Base-by-base conservation (phyloP, 2,888 invertebrate species). In the Pachymerium ferrugineum region DNA sequence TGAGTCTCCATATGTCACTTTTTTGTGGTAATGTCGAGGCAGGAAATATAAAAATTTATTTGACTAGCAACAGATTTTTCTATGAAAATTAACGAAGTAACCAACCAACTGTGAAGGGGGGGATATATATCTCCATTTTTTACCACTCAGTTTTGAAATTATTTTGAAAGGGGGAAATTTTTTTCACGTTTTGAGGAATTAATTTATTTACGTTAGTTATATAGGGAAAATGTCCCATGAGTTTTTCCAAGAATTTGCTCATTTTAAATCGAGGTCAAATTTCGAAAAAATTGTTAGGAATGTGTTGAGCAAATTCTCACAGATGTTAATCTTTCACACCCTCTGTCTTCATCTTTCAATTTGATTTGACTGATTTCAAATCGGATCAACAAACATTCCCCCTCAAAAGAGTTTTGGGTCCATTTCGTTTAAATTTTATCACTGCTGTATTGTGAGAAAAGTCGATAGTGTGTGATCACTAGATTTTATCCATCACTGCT, bases 1-100 rank as follows among this genome's bases (percentile, higher is more conserved):
- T 62, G 62, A 62, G 62, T 62, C 62, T 62, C 62, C 62, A 62
- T 62, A 62, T 62, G 62, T 62, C 62, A 62, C 62, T 62, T 62
- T n/a, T 62, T 62, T 62, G 62, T 62, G 28, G 12, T 62, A 28
- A 28, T 62, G 62, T 62, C 62, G 62, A 62, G 62, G 22, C 19
- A 62, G 62, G 62, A 62, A 28, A 62, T 62, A 62, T 62, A 62
- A 62, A 62, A 62, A 62, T 62, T 62, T 62, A 62, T 62, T 62
- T 62, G 62, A 62, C 62, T 62, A 62, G 62, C 62, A 62, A 62
- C 62, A 62, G 62, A 62, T 62, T 62, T 62, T 62, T 62, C 62
- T 62, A 62, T 62, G 62, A 62, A 54, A 62, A 62, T 62, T 62
- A 62, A 62, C 62, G 62, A 62, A 62, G 62, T 62, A 62, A 62